phyloP scores from a whole-genome alignment of 2,888 invertebrate genomes.

The Cheiracanthium punctorium region DNA sequence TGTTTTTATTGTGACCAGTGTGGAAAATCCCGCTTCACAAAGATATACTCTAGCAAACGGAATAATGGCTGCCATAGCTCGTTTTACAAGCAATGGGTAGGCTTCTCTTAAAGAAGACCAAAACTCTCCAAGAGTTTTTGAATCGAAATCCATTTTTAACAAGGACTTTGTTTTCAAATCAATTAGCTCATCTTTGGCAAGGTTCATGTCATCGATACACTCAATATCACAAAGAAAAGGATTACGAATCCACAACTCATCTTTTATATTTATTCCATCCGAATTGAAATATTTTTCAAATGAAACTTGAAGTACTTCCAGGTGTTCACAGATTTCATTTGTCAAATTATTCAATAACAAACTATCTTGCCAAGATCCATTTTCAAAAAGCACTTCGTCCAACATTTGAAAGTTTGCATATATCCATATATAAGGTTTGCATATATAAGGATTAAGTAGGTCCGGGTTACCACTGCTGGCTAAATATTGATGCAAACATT shows the following conservation, averaged over 20 bases:
- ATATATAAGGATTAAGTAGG: too few species aligned
- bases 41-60: constrained; percentile 42
- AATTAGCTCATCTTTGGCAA: constrained; percentile 37
- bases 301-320: too few species aligned
- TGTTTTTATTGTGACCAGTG: constrained; percentile 32
- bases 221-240: constrained; percentile 55
- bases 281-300: too few species aligned
- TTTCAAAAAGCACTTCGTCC: constrained; percentile 47
- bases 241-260: constrained; percentile 55
- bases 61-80: constrained; percentile 43
- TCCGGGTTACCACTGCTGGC: constrained; percentile 25
- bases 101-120: constrained; percentile 43
- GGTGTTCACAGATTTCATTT: too few species aligned
- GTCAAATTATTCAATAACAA: too few species aligned
- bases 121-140: too few species aligned
- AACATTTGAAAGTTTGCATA: constrained; percentile 47
- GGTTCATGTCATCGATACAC: constrained; percentile 46
- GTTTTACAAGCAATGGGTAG: constrained; percentile 41
- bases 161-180: constrained; percentile 34
- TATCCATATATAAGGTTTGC: too few species aligned
- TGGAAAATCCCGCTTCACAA: constrained; percentile 31
- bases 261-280: constrained; percentile 45
- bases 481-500: constrained; percentile 25
- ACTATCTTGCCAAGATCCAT: constrained; percentile 42
- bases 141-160: too few species aligned